A percentile compares a stretch with the other conserved stretches of the same genome.
Evolutionary conservation across 2,888 invertebrate genomes (phyloP).

Genomic region (Buathra laborator): DNA sequence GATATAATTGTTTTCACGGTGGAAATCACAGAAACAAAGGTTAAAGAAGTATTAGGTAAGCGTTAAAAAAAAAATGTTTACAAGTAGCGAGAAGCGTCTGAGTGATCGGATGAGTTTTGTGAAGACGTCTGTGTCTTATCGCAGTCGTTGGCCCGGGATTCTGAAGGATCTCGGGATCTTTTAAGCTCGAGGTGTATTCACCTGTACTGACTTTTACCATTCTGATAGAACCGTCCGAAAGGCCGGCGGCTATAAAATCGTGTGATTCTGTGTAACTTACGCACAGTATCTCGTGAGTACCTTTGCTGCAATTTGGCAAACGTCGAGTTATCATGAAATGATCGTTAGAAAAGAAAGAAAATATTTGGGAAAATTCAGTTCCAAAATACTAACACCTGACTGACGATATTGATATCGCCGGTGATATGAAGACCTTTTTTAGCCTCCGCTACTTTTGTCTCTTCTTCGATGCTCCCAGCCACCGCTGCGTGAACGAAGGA

Average conservation of each 20-base stretch:
- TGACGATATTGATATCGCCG: slow-evolving; percentile 66
- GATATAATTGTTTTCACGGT: too few relatives aligned
- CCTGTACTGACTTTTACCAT: slow-evolving; percentile 86
- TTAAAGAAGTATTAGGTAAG: too few relatives aligned
- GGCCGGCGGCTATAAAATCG: slow-evolving; percentile 88
- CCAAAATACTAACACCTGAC: slow-evolving; percentile 65
- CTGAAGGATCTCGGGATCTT: slow-evolving; percentile 87
- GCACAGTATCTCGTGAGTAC: slow-evolving; percentile 87
- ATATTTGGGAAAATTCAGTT: neutral
- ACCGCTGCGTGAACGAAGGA: slow-evolving; percentile 40
- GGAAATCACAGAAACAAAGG: too few relatives aligned
- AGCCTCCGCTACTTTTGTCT: slow-evolving; percentile 27
- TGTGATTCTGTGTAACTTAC: slow-evolving; percentile 88
- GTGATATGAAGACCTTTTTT: slow-evolving; percentile 51
- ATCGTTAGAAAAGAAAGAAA: neutral
- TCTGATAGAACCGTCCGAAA: slow-evolving; percentile 87
- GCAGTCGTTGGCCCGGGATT: slow-evolving; percentile 88
- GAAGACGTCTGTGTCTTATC: slow-evolving; percentile 88
- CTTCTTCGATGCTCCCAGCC: slow-evolving; percentile 41
- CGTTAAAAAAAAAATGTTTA: slow-evolving; percentile 81
- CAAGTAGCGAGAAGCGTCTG: slow-evolving; percentile 88
- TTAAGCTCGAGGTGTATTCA: slow-evolving; percentile 85
- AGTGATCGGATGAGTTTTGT: slow-evolving; percentile 87
- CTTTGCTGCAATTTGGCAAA: slow-evolving; percentile 83
- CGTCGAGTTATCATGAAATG: neutral